Evolutionary conservation across 2,888 invertebrate species (phyloP), one percentile per base, ranked within the genome.

Genomic region (Synanthedon tipuliformis): DNA sequence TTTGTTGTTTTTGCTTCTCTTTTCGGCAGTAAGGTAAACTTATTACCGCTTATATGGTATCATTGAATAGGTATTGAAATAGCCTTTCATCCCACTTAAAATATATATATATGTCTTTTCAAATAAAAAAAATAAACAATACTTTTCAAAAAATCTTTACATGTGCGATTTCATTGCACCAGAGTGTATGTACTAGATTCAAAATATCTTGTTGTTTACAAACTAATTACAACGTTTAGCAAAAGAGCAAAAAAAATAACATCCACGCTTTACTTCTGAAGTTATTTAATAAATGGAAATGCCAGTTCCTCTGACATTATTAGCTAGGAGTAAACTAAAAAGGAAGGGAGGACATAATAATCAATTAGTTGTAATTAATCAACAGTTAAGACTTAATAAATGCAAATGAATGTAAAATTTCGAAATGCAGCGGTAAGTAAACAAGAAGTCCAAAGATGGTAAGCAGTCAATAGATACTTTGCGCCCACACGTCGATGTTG

Each of bases 181-280:
- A n/a, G n/a, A n/a, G n/a, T 18, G 16, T 16, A 34, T 34, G 65
- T 63, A 59, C 55, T 58, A 62, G 60, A 67, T 68, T 66, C 59
- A 53, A 58, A 69, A 78, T 68, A 68, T 68, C 66, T 62, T 54
- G 59, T 71, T 83, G 83, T 85, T 84, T 85, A 81, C 82, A 78
- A 83, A 84, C 81, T 83, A 64, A 49, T 49, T 49, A 12, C 4
- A 18, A 16, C 18, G 16, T 49, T 49, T 34, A 3, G 3, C 10
- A 34, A 34, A 34, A 34, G 10, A 34, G 7, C 34, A 34, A 34
- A 23, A 23, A 23, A 23, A 5, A 23, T 23, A n/a, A n/a, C n/a
- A n/a, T n/a, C n/a, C n/a, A n/a, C 8, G 11, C 45, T 7, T 45
- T 45, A 45, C 2, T 45, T 45, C 4, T 45, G 45, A 45, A 45